Evolutionary conservation across 2,113 vertebrate genomes (phyloP).

Genomic region (Plecturocebus donacophilus): DNA sequence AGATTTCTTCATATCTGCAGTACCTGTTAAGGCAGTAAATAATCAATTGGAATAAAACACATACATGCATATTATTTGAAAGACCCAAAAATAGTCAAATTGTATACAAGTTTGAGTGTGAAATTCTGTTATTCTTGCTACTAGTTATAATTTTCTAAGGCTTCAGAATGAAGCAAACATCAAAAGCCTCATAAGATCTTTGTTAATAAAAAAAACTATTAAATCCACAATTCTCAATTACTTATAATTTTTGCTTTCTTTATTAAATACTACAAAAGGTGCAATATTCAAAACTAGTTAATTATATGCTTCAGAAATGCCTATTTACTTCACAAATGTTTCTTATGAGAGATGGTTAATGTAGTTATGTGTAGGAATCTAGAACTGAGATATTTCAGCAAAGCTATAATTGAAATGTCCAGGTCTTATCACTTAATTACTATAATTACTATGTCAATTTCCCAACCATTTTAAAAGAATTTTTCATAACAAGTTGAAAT

Average conservation of each 20-base stretch:
- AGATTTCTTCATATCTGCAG: background rate
- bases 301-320: background rate
- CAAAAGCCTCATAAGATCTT: background rate
- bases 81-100: background rate
- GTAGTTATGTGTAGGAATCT: background rate
- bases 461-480: background rate
- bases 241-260: background rate
- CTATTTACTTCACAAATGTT: background rate
- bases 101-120: background rate
- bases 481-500: background rate
- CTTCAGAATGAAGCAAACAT: background rate
- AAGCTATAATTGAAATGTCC: background rate
- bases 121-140: background rate
- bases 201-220: background rate
- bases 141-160: background rate
- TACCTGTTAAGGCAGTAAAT: background rate
- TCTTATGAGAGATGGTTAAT: background rate
- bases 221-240: background rate
- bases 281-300: background rate
- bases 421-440: background rate
- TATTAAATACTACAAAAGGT: conserved; percentile 20
- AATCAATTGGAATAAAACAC: background rate
- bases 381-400: background rate
- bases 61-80: background rate
- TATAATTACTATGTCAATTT: background rate